Evolutionary conservation across 2,888 invertebrate species (phyloP).

Genomic region (Lampropteryx suffumata): DNA sequence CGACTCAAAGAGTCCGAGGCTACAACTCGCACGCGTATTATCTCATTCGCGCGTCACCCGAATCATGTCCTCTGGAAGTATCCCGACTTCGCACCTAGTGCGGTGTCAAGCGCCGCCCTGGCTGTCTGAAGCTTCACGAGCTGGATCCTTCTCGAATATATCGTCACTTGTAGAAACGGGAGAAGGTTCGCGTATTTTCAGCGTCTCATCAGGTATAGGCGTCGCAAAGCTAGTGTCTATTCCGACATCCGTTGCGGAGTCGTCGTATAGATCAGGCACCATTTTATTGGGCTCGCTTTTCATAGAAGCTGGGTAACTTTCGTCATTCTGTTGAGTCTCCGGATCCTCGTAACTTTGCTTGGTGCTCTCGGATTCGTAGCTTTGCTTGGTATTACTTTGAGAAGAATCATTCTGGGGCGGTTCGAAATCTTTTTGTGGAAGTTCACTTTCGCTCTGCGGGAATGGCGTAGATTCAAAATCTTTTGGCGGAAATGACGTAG

Average conservation of each 20-base stretch:
- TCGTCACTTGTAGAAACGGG: slow-evolving; percentile 39
- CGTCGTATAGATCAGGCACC: slow-evolving; percentile 52
- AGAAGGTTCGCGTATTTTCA: slow-evolving; percentile 13
- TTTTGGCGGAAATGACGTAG: too few relatives aligned
- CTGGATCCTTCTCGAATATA: slow-evolving; percentile 48
- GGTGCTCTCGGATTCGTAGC: slow-evolving; percentile 3
- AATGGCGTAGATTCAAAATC: too few relatives aligned
- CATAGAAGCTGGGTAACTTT: background rate
- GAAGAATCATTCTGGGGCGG: slow-evolving; percentile 2
- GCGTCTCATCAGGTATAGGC: slow-evolving; percentile 9
- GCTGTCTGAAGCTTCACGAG: slow-evolving; percentile 35
- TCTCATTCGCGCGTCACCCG: slow-evolving; percentile 60
- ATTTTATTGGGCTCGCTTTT: slow-evolving; percentile 16
- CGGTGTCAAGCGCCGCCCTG: slow-evolving; percentile 60
- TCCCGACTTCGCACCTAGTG: slow-evolving; percentile 52
- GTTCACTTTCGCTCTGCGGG: background rate
- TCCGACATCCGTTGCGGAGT: slow-evolving; percentile 40
- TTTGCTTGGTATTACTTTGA: slow-evolving; percentile 9
- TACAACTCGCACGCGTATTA: slow-evolving; percentile 33
- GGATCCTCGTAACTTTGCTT: slow-evolving; percentile 1
- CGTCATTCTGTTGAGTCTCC: background rate
- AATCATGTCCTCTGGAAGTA: slow-evolving; percentile 77
- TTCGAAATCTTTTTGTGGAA: background rate
- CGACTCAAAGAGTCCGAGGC: slow-evolving; percentile 6
- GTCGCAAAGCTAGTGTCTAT: slow-evolving; percentile 63